A percentile compares a stretch with the other conserved stretches of the same genome.
These are phyloP conservation scores for Gallinago stenura DNA, from an alignment of 2,797 vertebrate genomes.

Conservation along the genomic window DNA sequence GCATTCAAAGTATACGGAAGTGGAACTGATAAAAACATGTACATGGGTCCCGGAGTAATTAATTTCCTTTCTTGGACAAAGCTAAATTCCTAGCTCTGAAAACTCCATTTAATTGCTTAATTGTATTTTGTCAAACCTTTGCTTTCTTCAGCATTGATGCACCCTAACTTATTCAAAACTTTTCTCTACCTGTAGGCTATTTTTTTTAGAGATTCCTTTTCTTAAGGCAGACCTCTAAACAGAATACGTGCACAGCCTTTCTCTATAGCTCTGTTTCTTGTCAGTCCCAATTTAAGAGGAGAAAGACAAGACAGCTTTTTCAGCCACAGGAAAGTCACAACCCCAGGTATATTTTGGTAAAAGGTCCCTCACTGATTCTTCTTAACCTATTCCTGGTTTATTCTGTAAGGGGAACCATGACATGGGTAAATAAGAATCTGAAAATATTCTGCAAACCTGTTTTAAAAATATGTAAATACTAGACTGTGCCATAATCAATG, in stretches of 20 bases:
- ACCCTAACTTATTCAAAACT: background rate
- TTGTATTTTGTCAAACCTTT: background rate
- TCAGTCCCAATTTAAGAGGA: background rate
- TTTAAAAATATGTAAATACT: background rate
- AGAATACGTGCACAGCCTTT: background rate
- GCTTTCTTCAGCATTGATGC: background rate
- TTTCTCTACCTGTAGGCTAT: background rate
- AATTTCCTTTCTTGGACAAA: background rate
- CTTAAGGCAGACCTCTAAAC: background rate
- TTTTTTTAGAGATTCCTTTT: background rate
- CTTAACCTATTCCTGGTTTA: background rate
- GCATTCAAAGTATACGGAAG: background rate
- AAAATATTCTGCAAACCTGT: background rate
- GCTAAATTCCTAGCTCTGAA: background rate
- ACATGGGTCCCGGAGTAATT: background rate
- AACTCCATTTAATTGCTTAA: background rate
- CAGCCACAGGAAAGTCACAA: background rate
- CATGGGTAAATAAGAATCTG: background rate
- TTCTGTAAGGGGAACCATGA: background rate
- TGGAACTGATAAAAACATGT: background rate
- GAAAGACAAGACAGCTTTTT: background rate
- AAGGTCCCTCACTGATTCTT: background rate
- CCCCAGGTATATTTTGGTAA: background rate
- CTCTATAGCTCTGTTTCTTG: conserved; percentile 6
- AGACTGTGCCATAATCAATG: background rate